Conservation (phyloP, 2,113 vertebrate genomes). For the Mobula birostris region DNA sequence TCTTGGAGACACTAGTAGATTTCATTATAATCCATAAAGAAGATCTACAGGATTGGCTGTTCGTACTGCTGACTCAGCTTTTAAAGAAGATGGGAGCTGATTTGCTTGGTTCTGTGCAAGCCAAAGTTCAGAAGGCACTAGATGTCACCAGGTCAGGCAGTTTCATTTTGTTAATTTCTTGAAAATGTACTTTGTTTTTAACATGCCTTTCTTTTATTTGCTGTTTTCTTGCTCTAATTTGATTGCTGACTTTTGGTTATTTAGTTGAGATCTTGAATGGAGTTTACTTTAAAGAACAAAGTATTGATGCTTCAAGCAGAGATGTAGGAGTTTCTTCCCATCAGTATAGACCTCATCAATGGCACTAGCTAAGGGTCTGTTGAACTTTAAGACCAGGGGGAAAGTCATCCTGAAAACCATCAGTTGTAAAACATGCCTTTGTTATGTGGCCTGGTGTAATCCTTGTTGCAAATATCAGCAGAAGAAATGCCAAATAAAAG, state of each 20-base stretch:
- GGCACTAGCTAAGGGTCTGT: not conserved
- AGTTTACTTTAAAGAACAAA: not conserved
- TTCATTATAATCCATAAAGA: slow-evolving; percentile 92
- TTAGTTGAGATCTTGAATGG: not conserved
- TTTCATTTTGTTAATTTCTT: not conserved
- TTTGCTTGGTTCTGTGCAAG: slow-evolving; percentile 91
- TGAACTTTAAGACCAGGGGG: not conserved
- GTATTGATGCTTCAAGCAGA: not conserved
- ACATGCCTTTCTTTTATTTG: not conserved
- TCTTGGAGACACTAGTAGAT: slow-evolving; percentile 95
- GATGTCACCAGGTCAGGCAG: slow-evolving; percentile 80
- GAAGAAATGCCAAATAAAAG: not conserved
- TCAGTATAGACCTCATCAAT: not conserved
- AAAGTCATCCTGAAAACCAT: not conserved
- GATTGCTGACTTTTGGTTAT: not conserved
- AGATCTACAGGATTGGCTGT: slow-evolving; percentile 96
- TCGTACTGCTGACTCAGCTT: slow-evolving; percentile 91
- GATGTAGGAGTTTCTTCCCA: not conserved
- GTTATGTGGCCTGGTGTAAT: not conserved
- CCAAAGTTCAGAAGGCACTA: slow-evolving; percentile 94
- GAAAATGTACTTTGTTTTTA: not conserved
- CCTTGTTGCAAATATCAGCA: not conserved
- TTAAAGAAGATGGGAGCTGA: slow-evolving; percentile 98
- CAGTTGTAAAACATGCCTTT: not conserved
- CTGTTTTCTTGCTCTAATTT: not conserved